Base-by-base conservation (phyloP, 2,888 invertebrate genomes). In the Mythimna vitellina region DNA sequence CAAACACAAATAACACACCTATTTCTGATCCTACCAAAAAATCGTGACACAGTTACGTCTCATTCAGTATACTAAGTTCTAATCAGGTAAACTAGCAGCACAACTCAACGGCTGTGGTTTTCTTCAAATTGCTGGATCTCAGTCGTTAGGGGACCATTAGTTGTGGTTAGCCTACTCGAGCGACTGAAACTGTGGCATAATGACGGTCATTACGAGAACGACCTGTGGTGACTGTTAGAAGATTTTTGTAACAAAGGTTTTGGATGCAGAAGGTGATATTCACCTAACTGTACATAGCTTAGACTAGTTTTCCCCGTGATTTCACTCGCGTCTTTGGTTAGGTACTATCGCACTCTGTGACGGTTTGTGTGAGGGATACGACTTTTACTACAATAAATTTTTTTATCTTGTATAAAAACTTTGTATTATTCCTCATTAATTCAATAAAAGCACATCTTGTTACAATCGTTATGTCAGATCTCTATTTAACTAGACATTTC, bases 101-200 rank as follows among this genome's bases (percentile, higher is more conserved):
- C 81, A 83, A 83, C 81, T 75, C 88, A 85, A 76, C 74, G 79
- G 65, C 82, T 88, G 88, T 76, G 89, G 89, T 89, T 82, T 70
- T 63, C 76, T 78, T 78, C 76, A 87, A 88, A 88, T 89, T 89
- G 83, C 81, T 76, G 78, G 76, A 83, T 79, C 65, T 68, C 78
- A 70, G 74, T 83, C 70, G 78, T 86, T 83, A 78, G 77, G 49
- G 61, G 67, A 29, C 61, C 83, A 82, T 85, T 87, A 82, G 63
- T 66, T 84, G 87, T 75, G 87, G 85, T 83, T 82, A 70, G 66
- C 61, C 75, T 83, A 77, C 76, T 76, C 75, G 57, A 51, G 62
- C 62, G 42, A n/a, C 75, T 76, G 75, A 73, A 82, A 70, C 83
- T 76, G 68, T 71, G 66, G 67, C 58, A 49, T 86, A 86, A 86